A percentile compares a stretch with the other conserved stretches of the same genome.
Evolutionary conservation across 2,797 vertebrate species (phyloP).

Genomic region (Macropodus opercularis): DNA sequence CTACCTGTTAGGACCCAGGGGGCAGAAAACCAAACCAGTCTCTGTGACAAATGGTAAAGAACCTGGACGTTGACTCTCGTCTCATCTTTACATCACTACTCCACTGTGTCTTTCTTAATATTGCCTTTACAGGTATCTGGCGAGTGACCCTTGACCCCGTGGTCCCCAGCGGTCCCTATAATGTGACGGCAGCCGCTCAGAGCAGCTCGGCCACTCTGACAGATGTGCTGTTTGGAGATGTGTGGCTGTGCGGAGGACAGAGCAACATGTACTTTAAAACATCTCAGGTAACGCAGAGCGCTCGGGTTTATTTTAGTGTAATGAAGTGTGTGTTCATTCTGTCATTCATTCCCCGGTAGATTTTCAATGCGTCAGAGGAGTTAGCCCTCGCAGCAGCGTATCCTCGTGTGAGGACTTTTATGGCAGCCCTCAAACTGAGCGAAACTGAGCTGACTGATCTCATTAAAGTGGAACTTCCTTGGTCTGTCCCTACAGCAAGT

Average conservation of each 20-base stretch:
- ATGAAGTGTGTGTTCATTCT: neutral
- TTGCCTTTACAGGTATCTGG: slow-evolving; percentile 77
- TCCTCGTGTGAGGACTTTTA: slow-evolving; percentile 84
- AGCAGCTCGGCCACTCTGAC: slow-evolving; percentile 53
- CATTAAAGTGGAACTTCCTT: slow-evolving; percentile 73
- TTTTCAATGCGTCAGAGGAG: slow-evolving; percentile 86
- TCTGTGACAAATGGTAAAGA: slow-evolving; percentile 68
- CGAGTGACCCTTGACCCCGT: slow-evolving; percentile 82
- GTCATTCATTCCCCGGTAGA: slow-evolving; percentile 65
- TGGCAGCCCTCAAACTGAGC: slow-evolving; percentile 71
- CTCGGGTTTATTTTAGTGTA: neutral
- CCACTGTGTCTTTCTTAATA: neutral
- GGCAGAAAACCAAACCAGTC: slow-evolving; percentile 45
- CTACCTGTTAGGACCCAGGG: slow-evolving; percentile 48
- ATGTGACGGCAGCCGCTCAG: slow-evolving; percentile 59
- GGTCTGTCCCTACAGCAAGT: slow-evolving; percentile 86
- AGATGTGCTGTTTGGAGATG: slow-evolving; percentile 91
- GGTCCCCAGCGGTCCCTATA: slow-evolving; percentile 85
- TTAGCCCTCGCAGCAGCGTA: slow-evolving; percentile 72
- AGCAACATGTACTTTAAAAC: slow-evolving; percentile 93
- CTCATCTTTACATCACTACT: neutral
- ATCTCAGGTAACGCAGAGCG: slow-evolving; percentile 76
- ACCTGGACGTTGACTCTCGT: neutral
- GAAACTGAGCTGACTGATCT: slow-evolving; percentile 82
- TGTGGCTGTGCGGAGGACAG: slow-evolving; percentile 95